Conservation (phyloP, 2,888 invertebrate genomes). For the Lobophora halterata region DNA sequence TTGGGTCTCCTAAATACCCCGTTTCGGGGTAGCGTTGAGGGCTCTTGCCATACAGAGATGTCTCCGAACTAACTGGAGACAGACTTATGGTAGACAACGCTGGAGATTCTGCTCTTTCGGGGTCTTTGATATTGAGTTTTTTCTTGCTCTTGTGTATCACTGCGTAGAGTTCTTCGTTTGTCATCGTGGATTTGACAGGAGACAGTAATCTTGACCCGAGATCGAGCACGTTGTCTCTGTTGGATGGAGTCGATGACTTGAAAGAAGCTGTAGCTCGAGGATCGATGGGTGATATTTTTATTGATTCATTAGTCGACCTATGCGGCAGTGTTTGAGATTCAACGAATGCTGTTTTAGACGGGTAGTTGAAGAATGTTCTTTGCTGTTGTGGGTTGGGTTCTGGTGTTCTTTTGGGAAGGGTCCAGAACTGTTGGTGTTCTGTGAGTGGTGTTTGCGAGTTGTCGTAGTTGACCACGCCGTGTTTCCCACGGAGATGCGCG, state of each 20-base stretch:
- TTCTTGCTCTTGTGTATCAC: constrained; percentile 89
- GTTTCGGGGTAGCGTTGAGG: constrained; percentile 80
- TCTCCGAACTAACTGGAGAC: constrained; percentile 76
- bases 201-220: constrained; percentile 79
- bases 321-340: constrained; percentile 35
- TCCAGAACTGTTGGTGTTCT: constrained; percentile 80
- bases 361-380: constrained; percentile 42
- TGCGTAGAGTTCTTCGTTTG: constrained; percentile 88
- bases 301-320: constrained; percentile 57
- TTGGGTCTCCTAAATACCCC: constrained; percentile 80
- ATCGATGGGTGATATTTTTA: constrained; percentile 85
- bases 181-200: constrained; percentile 87
- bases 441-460: constrained; percentile 42
- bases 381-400: constrained; percentile 41
- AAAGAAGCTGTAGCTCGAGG: constrained; percentile 82
- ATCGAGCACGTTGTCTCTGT: constrained; percentile 72
- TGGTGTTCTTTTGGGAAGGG: constrained; percentile 72
- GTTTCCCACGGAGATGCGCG: constrained; percentile 61
- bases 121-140: constrained; percentile 84
- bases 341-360: constrained; percentile 37
- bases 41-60: constrained; percentile 63
- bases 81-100: constrained; percentile 68
- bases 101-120: constrained; percentile 74
- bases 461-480: constrained; percentile 58
- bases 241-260: constrained; percentile 85